Base-by-base conservation (phyloP, 2,888 invertebrate genomes). In the Panopea generosa region DNA sequence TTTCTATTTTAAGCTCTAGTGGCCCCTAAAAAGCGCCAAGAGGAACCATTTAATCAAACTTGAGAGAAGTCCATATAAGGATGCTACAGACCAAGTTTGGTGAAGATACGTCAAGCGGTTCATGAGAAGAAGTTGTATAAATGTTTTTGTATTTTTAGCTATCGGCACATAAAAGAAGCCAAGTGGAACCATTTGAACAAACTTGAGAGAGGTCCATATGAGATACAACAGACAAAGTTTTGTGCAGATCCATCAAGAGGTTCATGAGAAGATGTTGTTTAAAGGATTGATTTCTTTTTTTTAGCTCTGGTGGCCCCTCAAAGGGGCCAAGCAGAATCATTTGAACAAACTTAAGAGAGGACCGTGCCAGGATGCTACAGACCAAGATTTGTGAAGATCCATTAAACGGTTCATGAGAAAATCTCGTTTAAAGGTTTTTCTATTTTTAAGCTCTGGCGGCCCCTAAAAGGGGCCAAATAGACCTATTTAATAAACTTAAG, bases 231-330 rank as follows among this genome's bases (percentile, higher is more conserved):
- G 40, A 40, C 40, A 7, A 11, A 40, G 40, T 40, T 7, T 40
- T 7, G 40, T 40, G 40, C 7, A 16, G 40, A 40, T 40, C 40
- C 40, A 40, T 40, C 7, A 11, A 16, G 7, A 40, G 16, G 40
- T 40, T 40, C 40, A 40, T 40, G 40, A 40, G 40, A 40, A 40
- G 40, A 40, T 11, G 40, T 16, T 40, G 40, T 40, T 40, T 40
- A 40, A 40, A 40, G 40, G 16, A n/a, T n/a, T n/a, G n/a, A n/a
- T 16, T 11, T 40, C 16, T 40, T 16, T 40, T 7, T 40, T 40
- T 40, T 40, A 40, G 40, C 40, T 40, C 40, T 11, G 16, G 40
- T 11, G 40, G 40, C 40, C 16, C 16, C 40, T 40, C 16, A 40
- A 40, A 16, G 16, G 16, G 7, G 40, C 40, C 16, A 40, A 7